Conservation (phyloP, 2,888 invertebrate genomes). For the Lithophane leautieri region DNA sequence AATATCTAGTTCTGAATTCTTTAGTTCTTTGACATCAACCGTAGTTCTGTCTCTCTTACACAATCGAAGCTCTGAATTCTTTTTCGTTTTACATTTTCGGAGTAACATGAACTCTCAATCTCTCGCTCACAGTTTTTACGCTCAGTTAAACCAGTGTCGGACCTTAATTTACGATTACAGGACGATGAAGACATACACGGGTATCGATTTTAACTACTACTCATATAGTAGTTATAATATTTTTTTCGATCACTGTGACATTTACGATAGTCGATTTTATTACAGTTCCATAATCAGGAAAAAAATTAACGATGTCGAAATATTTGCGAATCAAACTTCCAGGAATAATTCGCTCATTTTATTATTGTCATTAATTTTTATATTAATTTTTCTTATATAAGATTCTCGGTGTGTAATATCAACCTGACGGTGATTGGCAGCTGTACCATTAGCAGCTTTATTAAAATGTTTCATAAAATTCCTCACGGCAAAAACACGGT, state of each 20-base stretch:
- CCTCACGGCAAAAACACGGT: slow-evolving; percentile 73
- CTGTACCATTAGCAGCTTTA: slow-evolving; percentile 80
- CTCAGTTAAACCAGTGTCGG: slow-evolving; percentile 84
- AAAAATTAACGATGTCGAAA: slow-evolving; percentile 71
- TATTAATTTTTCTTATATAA: slow-evolving; percentile 67
- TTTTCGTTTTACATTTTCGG: slow-evolving; percentile 81
- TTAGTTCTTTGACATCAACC: slow-evolving; percentile 74
- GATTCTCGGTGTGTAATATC: slow-evolving; percentile 71
- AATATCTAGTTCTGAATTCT: slow-evolving; percentile 62
- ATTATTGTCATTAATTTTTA: slow-evolving; percentile 74
- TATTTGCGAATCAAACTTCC: slow-evolving; percentile 72
- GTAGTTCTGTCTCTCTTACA: slow-evolving; percentile 75
- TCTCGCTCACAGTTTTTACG: slow-evolving; percentile 87
- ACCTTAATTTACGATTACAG: slow-evolving; percentile 88
- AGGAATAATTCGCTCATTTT: slow-evolving; percentile 69
- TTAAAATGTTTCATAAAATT: slow-evolving; percentile 82
- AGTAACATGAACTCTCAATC: slow-evolving; percentile 89
- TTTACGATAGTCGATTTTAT: slow-evolving; percentile 79
- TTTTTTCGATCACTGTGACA: slow-evolving; percentile 71
- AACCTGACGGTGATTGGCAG: slow-evolving; percentile 76
- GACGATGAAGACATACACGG: slow-evolving; percentile 83
- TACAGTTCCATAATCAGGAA: slow-evolving; percentile 76
- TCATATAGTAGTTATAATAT: slow-evolving; percentile 53
- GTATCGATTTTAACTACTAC: slow-evolving; percentile 76
- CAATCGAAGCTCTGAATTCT: slow-evolving; percentile 68